Conservation (phyloP, 2,797 vertebrate species). For the Sebastes diaconus region DNA sequence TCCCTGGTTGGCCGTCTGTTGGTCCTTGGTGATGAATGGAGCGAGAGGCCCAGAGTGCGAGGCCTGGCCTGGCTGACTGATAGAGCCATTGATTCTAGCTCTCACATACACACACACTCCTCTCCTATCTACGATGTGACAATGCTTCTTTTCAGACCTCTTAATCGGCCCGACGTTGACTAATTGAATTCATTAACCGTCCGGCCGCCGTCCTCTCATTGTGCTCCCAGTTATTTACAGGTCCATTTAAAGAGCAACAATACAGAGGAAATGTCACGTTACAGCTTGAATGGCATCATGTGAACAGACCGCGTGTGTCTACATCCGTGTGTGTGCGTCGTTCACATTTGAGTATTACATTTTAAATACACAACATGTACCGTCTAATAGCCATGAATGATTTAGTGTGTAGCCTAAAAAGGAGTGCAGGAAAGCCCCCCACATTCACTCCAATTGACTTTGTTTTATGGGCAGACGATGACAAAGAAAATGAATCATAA, state of each 20-base stretch:
- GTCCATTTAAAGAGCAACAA: slow-evolving; percentile 68
- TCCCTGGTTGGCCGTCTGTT: neutral
- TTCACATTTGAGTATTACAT: slow-evolving; percentile 5
- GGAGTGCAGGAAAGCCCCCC: slow-evolving; percentile 46
- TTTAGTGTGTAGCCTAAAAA: slow-evolving; percentile 61
- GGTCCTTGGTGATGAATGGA: slow-evolving; percentile 55
- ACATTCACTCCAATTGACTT: slow-evolving; percentile 47
- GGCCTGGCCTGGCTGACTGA: slow-evolving; percentile 50
- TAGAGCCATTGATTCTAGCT: slow-evolving; percentile 60
- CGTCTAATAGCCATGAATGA: slow-evolving; percentile 60
- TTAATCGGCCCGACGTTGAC: slow-evolving; percentile 65
- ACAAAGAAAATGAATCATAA: slow-evolving; percentile 77
- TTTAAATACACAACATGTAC: slow-evolving; percentile 45
- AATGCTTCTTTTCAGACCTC: slow-evolving; percentile 70
- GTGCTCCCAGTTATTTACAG: slow-evolving; percentile 70
- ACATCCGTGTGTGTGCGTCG: neutral
- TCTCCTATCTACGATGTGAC: slow-evolving; percentile 55
- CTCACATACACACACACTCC: slow-evolving; percentile 4
- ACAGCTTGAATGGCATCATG: slow-evolving; percentile 47
- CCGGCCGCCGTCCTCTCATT: slow-evolving; percentile 41
- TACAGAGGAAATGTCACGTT: slow-evolving; percentile 69
- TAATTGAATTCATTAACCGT: slow-evolving; percentile 77
- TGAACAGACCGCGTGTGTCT: neutral
- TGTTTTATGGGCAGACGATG: slow-evolving; percentile 70
- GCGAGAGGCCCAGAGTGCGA: slow-evolving; percentile 32